phyloP scores from a whole-genome alignment of 2,888 invertebrate species.

The Tachystola acroxantha region DNA sequence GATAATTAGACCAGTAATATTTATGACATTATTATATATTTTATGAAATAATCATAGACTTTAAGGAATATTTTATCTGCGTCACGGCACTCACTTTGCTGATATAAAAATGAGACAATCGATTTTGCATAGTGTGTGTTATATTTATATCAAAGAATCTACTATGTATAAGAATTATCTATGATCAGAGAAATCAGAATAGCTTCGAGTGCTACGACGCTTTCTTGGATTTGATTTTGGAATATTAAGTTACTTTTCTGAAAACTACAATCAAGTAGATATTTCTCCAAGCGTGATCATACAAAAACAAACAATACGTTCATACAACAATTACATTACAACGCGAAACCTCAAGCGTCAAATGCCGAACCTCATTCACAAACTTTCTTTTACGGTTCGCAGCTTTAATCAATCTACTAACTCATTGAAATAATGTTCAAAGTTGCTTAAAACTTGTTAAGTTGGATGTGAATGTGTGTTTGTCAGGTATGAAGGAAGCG shows the following conservation, averaged over 20 bases:
- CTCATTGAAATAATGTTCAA: slow-evolving; percentile 14
- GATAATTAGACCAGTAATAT: too few species aligned
- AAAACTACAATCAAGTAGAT: neutral
- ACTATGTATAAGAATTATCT: too few species aligned
- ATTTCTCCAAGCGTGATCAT: slow-evolving; percentile 36
- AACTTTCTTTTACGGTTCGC: neutral
- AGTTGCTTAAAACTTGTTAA: slow-evolving; percentile 14
- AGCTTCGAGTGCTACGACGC: too few species aligned
- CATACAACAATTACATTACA: slow-evolving; percentile 70
- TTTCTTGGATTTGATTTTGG: too few species aligned
- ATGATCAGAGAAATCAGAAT: too few species aligned
- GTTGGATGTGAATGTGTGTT: slow-evolving; percentile 12
- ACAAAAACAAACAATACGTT: slow-evolving; percentile 60
- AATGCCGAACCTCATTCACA: slow-evolving; percentile 44
- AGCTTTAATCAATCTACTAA: slow-evolving; percentile 6
- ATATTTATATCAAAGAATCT: too few species aligned
- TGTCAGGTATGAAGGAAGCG: slow-evolving; percentile 36
- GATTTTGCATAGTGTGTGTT: too few species aligned
- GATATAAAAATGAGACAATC: too few species aligned
- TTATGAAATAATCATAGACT: too few species aligned
- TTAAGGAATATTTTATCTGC: too few species aligned
- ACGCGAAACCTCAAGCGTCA: slow-evolving; percentile 70
- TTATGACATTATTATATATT: too few species aligned
- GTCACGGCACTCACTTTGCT: too few species aligned
- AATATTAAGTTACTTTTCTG: neutral